Evolutionary conservation across 2,888 invertebrate genomes (phyloP).

Genomic region (Capitulum mitella): DNA sequence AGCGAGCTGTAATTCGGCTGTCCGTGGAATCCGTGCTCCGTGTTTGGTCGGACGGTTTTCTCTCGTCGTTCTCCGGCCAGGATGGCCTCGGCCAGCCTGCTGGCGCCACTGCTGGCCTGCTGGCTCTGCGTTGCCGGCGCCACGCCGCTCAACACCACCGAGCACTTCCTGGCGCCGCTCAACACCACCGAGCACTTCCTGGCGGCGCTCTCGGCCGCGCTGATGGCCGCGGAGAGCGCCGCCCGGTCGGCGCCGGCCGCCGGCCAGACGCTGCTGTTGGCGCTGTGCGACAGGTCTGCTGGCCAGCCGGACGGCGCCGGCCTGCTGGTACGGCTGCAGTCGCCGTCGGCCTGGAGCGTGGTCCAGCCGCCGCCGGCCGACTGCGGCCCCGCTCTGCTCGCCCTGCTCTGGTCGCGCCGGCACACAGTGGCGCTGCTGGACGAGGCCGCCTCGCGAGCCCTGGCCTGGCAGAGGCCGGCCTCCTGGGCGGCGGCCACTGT

Average conservation of each 20-base stretch:
- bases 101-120: too few relatives aligned
- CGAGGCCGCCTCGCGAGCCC: not conserved
- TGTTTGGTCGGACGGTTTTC: too few relatives aligned
- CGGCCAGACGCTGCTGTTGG: not conserved
- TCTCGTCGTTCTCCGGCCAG: too few relatives aligned
- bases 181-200: too few relatives aligned
- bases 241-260: not conserved
- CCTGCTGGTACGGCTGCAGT: constrained; percentile 68
- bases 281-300: not conserved
- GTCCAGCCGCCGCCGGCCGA: not conserved
- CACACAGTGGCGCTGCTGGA: not conserved
- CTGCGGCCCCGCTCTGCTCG: not conserved
- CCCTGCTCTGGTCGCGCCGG: not conserved
- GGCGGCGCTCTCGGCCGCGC: too few relatives aligned
- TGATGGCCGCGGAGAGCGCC: not conserved
- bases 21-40: too few relatives aligned
- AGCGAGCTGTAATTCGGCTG: too few relatives aligned
- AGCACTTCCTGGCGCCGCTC: too few relatives aligned
- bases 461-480: not conserved
- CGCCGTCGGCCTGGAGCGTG: constrained; percentile 51
- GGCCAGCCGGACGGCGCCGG: too few relatives aligned
- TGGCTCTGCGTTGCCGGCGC: too few relatives aligned
- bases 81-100: too few relatives aligned
- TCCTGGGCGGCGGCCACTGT: not conserved
- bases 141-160: too few relatives aligned